Evolutionary conservation across 2,113 vertebrate species (phyloP).

Genomic region (Origma solitaria): DNA sequence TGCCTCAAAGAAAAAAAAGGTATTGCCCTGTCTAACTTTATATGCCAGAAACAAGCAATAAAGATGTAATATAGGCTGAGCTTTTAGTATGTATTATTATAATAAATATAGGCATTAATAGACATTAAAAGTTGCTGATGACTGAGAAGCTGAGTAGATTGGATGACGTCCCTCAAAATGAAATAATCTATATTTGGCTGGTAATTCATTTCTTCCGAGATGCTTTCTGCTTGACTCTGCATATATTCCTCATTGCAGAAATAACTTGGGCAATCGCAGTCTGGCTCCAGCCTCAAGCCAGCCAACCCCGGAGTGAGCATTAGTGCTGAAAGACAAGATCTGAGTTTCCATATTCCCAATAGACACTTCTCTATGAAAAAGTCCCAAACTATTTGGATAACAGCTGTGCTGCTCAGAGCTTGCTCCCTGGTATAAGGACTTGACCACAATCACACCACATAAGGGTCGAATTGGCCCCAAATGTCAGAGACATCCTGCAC

Average conservation of each 20-base stretch:
- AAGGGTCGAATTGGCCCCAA: neutral
- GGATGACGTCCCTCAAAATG: constrained; percentile 7
- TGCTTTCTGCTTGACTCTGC: constrained; percentile 42
- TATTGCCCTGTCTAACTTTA: neutral
- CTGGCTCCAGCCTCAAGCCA: constrained; percentile 14
- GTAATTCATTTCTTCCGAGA: constrained; percentile 16
- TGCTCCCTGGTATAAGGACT: neutral
- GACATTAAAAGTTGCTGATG: constrained; percentile 4
- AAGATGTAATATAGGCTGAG: neutral
- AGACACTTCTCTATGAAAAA: neutral
- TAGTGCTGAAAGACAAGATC: neutral
- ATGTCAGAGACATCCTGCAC: neutral
- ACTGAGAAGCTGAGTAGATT: constrained; percentile 4
- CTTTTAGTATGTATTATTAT: neutral
- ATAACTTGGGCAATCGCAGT: constrained; percentile 6
- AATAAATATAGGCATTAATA: constrained; percentile 17
- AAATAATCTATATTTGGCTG: constrained; percentile 44
- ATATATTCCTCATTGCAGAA: constrained; percentile 44
- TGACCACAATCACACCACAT: neutral
- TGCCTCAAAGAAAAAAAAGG: neutral
- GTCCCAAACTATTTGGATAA: neutral
- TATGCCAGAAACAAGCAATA: neutral
- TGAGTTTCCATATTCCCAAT: neutral
- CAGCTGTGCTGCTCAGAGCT: neutral
- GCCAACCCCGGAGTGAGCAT: neutral